Evolutionary conservation across 2,113 vertebrate species (phyloP).

Genomic region (Recurvirostra avosetta): DNA sequence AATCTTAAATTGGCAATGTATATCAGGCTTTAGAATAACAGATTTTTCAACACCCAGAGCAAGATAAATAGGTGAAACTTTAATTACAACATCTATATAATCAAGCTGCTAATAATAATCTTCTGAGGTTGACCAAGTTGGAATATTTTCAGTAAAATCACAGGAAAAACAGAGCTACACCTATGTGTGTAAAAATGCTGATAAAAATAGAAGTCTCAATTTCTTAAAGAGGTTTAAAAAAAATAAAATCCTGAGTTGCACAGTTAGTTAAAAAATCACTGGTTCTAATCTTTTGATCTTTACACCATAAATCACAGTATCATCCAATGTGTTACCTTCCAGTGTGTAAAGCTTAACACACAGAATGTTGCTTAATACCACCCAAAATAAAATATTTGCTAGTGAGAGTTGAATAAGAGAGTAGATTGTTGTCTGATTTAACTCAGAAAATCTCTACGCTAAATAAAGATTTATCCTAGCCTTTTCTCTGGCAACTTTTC

Average conservation of each 20-base stretch:
- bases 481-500: constrained; percentile 20
- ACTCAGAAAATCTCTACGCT: background rate
- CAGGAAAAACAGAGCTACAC: background rate
- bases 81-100: background rate
- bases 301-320: background rate
- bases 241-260: background rate
- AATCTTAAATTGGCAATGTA: background rate
- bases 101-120: background rate
- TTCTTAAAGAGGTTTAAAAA: background rate
- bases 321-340: background rate
- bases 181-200: background rate
- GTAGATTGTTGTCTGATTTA: background rate
- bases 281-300: background rate
- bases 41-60: background rate
- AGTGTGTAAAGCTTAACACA: background rate
- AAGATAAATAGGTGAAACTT: background rate
- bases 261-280: background rate
- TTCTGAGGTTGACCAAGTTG: background rate
- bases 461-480: background rate
- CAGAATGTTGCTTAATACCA: background rate
- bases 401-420: background rate
- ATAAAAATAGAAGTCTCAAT: background rate
- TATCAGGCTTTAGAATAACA: background rate
- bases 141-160: background rate
- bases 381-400: background rate